These are phyloP conservation scores for Monomorium pharaonis DNA, from an alignment of 1,140 invertebrate genomes.

Conservation along the genomic window DNA sequence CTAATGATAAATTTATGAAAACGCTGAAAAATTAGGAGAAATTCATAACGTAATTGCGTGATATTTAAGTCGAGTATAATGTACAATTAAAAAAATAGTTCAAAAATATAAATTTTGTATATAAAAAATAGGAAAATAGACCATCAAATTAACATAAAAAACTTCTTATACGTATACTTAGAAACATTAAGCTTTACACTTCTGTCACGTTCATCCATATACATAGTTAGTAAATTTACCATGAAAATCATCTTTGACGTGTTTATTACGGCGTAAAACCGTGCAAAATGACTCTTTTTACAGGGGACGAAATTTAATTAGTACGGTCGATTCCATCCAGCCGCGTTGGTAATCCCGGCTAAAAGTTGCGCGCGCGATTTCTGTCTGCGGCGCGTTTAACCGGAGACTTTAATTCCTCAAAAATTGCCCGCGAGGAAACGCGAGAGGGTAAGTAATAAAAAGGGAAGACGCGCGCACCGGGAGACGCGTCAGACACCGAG, in stretches of 20 bases:
- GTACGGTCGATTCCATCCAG: slow-evolving; percentile 35
- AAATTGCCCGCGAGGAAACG: slow-evolving; percentile 32
- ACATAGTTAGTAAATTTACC: neutral
- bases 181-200: neutral
- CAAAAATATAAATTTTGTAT: neutral
- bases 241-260: neutral
- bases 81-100: neutral
- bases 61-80: neutral
- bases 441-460: neutral
- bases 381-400: slow-evolving; percentile 24
- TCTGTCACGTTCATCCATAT: neutral
- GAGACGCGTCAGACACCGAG: slow-evolving; percentile 26
- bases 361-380: slow-evolving; percentile 56
- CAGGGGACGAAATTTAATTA: slow-evolving; percentile 63
- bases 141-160: neutral
- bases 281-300: slow-evolving; percentile 7
- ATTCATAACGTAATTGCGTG: neutral
- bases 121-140: no score
- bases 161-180: neutral
- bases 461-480: neutral
- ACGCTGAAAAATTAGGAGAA: neutral
- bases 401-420: slow-evolving; percentile 58
- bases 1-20: neutral
- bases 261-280: slow-evolving; percentile 7
- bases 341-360: slow-evolving; percentile 35